Evolutionary conservation across 1,140 invertebrate genomes (phyloP), one percentile per base, ranked within the genome.

Genomic region (Cydia fagiglandana): DNA sequence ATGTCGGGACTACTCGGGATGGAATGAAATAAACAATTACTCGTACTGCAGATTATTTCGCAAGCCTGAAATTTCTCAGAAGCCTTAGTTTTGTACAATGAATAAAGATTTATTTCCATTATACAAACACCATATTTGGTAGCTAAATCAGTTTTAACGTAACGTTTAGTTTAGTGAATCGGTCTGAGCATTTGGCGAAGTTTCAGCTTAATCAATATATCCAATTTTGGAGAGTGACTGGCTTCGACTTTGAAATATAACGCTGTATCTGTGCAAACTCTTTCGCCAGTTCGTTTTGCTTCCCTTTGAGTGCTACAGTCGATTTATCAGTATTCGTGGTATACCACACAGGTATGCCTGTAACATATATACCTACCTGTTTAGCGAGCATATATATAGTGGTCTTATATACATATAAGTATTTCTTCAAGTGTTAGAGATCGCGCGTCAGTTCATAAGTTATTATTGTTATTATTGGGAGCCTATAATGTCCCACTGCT

Each of bases 181-280:
- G 56, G 15, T 24, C 20, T n/a, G 9, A 24, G 56, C 1, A 24
- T 61, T 61, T 24, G 56, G 56, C 56, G 56, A 61, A n/a, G 56
- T 56, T 56, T 20, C 56, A 20, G 1, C 20, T 61, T 61, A 61
- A 61, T 61, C 20, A 61, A 61, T 61, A 12, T 24, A 61, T 61
- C 56, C 56, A 61, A 61, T 61, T 61, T 61, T 24, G 56, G 17
- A 61, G 56, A 61, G 56, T 61, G 56, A 61, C 56, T 61, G 20
- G 56, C 56, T 53, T 10, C 56, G 56, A 61, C 56, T 61, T 61
- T 61, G 20, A 61, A 61, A 61, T 61, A 61, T 61, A 61, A 24
- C 56, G 56, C 20, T 20, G 56, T 61, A 61, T 61, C 56, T 3
- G 17, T 61, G 56, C 56, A 61, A 61, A 24, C n/a, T 61, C 56